These are phyloP conservation scores for Avahi laniger DNA, from an alignment of 2,797 vertebrate species.

Conservation along the genomic window DNA sequence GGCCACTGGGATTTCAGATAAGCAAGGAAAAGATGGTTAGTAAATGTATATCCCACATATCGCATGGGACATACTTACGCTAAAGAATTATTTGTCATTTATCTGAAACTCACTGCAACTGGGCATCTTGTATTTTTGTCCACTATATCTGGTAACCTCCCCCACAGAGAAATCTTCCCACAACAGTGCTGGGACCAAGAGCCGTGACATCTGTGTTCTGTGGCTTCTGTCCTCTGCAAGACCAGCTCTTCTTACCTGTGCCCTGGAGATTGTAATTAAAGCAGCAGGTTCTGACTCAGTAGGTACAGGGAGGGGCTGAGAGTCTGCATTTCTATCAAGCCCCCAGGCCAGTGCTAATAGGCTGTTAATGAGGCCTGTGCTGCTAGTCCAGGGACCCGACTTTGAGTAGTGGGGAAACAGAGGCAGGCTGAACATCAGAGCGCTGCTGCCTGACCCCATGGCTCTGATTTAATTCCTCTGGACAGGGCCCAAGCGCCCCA, in stretches of 20 bases:
- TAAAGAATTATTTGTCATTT: neutral
- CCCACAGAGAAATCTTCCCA: neutral
- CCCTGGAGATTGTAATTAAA: neutral
- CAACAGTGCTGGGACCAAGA: neutral
- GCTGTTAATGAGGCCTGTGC: neutral
- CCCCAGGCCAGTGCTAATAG: neutral
- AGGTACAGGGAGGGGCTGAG: neutral
- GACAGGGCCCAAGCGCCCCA: neutral
- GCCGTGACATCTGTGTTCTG: neutral
- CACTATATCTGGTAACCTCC: neutral
- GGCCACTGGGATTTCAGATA: neutral
- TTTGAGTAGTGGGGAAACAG: neutral
- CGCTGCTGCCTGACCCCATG: neutral
- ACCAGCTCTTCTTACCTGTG: neutral
- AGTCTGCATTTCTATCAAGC: neutral
- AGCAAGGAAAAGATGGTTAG: neutral
- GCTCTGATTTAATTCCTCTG: neutral
- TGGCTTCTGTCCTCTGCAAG: neutral
- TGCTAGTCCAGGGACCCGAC: neutral
- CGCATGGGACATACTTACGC: neutral
- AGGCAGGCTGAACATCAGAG: neutral
- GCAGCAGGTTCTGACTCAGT: neutral
- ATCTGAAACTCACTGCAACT: neutral
- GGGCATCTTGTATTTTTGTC: neutral
- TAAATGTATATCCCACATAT: neutral